A percentile compares a stretch with the other conserved stretches of the same genome.
Conservation (phyloP, 2,113 vertebrate genomes). For the Gobio gobio region DNA sequence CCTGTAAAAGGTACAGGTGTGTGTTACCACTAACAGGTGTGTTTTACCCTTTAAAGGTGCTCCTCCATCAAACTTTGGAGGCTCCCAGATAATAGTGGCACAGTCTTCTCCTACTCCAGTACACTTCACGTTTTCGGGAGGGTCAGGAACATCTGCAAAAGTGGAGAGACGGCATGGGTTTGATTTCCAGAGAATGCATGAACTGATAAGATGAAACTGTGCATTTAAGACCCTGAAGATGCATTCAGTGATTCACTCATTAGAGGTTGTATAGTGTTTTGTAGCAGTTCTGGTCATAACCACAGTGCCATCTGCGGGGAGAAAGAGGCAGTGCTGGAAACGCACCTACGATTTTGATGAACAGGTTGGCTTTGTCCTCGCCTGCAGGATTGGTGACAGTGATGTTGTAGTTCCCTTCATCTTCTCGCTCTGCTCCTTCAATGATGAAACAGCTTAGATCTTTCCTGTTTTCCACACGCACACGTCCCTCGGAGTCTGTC, state of each 20-base stretch:
- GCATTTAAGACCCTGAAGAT: neutral
- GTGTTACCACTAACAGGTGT: neutral
- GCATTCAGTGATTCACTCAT: neutral
- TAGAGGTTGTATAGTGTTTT: neutral
- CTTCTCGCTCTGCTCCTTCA: constrained; percentile 82
- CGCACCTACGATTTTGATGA: constrained; percentile 86
- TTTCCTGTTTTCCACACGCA: constrained; percentile 75
- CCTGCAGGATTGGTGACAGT: constrained; percentile 83
- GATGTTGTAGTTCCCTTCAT: constrained; percentile 85
- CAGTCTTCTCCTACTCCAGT: constrained; percentile 84
- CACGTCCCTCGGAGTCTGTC: constrained; percentile 71
- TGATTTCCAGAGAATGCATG: neutral
- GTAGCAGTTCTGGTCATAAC: neutral
- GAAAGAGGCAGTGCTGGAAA: neutral
- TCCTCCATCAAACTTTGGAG: constrained; percentile 85
- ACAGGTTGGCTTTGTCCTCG: constrained; percentile 83
- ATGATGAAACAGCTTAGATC: constrained; percentile 85
- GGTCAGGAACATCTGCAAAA: constrained; percentile 84
- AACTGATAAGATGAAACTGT: neutral
- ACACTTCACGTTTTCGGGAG: constrained; percentile 83
- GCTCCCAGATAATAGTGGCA: constrained; percentile 82
- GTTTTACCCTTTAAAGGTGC: constrained; percentile 69
- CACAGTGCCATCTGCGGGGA: neutral
- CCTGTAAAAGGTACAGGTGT: neutral
- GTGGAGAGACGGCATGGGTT: neutral